phyloP scores from a whole-genome alignment of 2,797 vertebrate species.

The Rhinichthys osculus region DNA sequence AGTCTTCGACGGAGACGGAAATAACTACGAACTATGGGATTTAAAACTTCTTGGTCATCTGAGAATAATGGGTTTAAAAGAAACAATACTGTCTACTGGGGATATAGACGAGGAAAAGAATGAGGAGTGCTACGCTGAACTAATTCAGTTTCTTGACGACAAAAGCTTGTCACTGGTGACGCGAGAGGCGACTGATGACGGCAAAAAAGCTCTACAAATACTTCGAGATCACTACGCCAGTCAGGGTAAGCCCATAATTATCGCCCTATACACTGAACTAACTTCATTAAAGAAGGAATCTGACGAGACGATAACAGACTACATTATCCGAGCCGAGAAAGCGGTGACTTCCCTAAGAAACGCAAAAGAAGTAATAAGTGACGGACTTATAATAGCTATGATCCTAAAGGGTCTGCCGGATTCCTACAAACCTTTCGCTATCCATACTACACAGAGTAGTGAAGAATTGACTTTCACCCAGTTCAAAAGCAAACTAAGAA shows the following conservation, averaged over 20 bases:
- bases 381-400: constrained; percentile 57
- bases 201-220: constrained; percentile 53
- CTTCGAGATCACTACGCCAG: constrained; percentile 53
- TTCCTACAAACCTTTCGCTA: too few species aligned
- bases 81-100: constrained; percentile 22
- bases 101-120: constrained; percentile 29
- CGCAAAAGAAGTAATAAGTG: constrained; percentile 55
- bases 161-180: constrained; percentile 51
- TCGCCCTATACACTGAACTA: constrained; percentile 57
- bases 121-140: constrained; percentile 46
- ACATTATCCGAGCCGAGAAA: constrained; percentile 47
- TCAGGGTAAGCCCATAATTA: constrained; percentile 55
- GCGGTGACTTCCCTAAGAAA: constrained; percentile 49
- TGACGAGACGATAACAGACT: constrained; percentile 49
- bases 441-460: constrained; percentile 52
- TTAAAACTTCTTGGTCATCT: constrained; percentile 54
- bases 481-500: constrained; percentile 41
- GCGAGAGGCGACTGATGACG: constrained; percentile 50
- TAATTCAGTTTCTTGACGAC: constrained; percentile 49
- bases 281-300: constrained; percentile 49
- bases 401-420: constrained; percentile 47
- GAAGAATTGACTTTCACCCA: constrained; percentile 44
- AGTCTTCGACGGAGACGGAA: constrained; percentile 45
- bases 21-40: constrained; percentile 57
- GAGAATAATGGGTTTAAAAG: constrained; percentile 45